Base-by-base conservation (phyloP, 2,797 vertebrate species). In the Kryptopterus vitreolus region DNA sequence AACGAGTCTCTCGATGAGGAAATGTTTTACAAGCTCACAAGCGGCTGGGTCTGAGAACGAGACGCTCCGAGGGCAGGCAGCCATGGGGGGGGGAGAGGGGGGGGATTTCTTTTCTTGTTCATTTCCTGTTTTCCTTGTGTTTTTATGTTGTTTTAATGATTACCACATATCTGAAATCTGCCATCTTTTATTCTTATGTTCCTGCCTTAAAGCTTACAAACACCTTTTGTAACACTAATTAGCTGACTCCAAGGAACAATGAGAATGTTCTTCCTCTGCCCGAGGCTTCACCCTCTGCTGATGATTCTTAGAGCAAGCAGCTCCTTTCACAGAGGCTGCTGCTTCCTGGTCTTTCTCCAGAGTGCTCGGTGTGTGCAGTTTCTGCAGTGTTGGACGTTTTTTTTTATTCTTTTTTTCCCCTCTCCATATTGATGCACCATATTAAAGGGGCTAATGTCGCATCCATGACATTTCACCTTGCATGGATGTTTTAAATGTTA, bases 11-110 rank as follows among this genome's bases (percentile, higher is more conserved):
- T 99, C 85, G 98, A 99, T 0, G 98, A 99, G 88, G 98, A 99
- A 93, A 99, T 99, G 97, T 99, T 99, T 94, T 99, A 98, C 92
- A 99, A 99, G 94, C 96, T 99, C 87, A 99, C 97, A 89, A 98
- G 98, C 1, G 98, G 97, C 73, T 99, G 98, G 97, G 94, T 98
- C 89, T 99, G 95, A 99, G 85, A 86, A 94, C 97, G 86, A 85
- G 7, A 77, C 31, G 50, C 61, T 82, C 78, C 18, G 24, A 50
- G 69, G 75, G 24, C 1, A 55, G n/a, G 1, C 16, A 29, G 26
- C 69, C 66, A 38, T 33, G 70, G 84, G 33, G 80, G 84, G 78
- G 76, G 85, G 84, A 90, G n/a, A n/a, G n/a, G n/a, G n/a, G n/a
- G n/a, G n/a, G n/a, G n/a, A n/a, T n/a, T n/a, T n/a, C n/a, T n/a